Conservation (phyloP, 2,888 invertebrate species). For the Mesorhabditis belari region DNA sequence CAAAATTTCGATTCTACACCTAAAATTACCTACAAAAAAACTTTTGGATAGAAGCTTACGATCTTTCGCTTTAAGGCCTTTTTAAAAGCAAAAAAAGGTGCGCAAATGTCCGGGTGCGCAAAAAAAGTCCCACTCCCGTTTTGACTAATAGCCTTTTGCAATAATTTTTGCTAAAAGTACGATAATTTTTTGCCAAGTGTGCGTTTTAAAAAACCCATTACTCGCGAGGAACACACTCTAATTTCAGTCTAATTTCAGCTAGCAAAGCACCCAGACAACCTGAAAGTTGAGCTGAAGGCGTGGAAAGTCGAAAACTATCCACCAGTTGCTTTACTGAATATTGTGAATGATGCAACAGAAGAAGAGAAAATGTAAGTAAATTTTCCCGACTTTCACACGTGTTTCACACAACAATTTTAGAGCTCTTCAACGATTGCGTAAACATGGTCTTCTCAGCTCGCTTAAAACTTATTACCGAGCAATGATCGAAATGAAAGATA, state of each 20-base stretch:
- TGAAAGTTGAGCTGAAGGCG: too few relatives aligned
- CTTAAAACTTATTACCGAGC: conserved; percentile 27
- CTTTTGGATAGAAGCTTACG: too few relatives aligned
- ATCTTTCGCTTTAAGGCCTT: neutral
- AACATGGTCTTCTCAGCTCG: conserved; percentile 21
- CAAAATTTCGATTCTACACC: too few relatives aligned
- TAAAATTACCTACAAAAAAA: too few relatives aligned
- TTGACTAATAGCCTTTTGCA: neutral
- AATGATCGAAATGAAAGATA: conserved; percentile 17
- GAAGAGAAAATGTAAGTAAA: neutral
- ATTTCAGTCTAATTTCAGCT: too few relatives aligned
- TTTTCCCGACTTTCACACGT: too few relatives aligned
- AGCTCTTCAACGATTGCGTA: conserved; percentile 24
- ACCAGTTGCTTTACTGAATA: neutral
- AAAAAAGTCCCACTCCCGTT: too few relatives aligned
- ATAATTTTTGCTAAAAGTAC: too few relatives aligned
- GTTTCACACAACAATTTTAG: conserved; percentile 6
- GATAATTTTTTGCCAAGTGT: too few relatives aligned
- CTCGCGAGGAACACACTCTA: neutral
- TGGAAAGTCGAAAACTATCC: neutral
- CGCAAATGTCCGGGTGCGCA: too few relatives aligned
- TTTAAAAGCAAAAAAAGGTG: too few relatives aligned
- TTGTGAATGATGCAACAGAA: neutral
- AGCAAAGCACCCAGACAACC: too few relatives aligned
- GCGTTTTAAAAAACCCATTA: neutral